Percentiles rank a stretch among this genome's conserved stretches.
Conservation (phyloP, 1,140 invertebrate genomes). For the Danaus melanippus region DNA sequence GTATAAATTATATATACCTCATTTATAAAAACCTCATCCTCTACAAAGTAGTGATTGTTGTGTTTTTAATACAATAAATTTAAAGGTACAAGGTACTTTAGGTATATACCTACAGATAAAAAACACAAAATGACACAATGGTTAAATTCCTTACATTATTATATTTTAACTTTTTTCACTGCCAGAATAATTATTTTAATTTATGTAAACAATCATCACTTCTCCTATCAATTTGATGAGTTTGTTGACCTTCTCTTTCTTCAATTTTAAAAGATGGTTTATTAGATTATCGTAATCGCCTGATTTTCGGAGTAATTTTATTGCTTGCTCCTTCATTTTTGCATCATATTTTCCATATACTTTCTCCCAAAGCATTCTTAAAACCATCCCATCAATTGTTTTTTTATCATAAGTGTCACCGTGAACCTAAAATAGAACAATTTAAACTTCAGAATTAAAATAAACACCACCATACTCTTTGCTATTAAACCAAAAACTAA, state of each 20-base stretch:
- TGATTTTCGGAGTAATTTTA: constrained; percentile 43
- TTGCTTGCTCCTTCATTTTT: constrained; percentile 38
- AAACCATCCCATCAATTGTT: constrained; percentile 47
- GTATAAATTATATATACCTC: too few relatives aligned
- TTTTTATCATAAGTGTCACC: constrained; percentile 32
- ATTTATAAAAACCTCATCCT: too few relatives aligned
- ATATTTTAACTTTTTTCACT: too few relatives aligned
- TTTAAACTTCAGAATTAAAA: neutral
- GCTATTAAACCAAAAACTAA: too few relatives aligned
- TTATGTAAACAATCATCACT: constrained; percentile 47
- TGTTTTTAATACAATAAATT: too few relatives aligned
- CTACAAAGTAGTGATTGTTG: too few relatives aligned
- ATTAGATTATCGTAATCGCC: constrained; percentile 38
- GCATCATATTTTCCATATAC: constrained; percentile 37
- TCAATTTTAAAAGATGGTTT: constrained; percentile 34
- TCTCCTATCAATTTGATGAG: constrained; percentile 41
- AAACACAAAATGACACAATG: too few relatives aligned
- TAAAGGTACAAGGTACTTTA: too few relatives aligned
- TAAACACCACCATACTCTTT: too few relatives aligned
- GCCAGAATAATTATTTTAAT: neutral
- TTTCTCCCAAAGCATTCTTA: constrained; percentile 53
- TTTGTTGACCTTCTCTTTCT: constrained; percentile 38
- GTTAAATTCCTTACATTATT: too few relatives aligned
- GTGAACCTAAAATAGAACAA: constrained; percentile 29
- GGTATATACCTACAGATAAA: too few relatives aligned